Evolutionary conservation across 1,140 invertebrate species (phyloP), one percentile per base, ranked within the genome.

Genomic region (Drosophila serrata): DNA sequence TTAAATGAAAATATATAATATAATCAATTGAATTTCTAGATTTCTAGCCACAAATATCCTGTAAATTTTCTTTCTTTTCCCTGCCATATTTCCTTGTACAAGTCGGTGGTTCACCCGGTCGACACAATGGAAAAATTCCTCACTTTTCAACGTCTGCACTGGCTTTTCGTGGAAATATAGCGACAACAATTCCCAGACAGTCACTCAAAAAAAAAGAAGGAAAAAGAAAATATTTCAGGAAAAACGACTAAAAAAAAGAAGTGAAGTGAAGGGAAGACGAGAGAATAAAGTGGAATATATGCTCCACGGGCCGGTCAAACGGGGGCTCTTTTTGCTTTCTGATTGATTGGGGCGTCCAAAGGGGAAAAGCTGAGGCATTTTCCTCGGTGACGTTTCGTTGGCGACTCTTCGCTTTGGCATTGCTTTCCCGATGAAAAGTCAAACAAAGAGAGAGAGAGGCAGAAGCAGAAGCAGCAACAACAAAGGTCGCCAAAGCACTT

Each of bases 361-460:
- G 73, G 60, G 73, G 27, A 46, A 40, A 4, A 31, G 46, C 33
- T 51, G 48, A 55, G 58, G 53, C 70, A 75, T 69, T 68, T 58
- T 76, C 62, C 49, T 69, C 64, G 62, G 80, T 87, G 84, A 87
- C 84, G 82, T 86, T 88, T n/a, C n/a, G 75, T 76, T 88, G 84
- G 62, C 75, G 79, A 73, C 60, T 82, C 79, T 87, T 79, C 64
- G 62, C 61, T 81, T 81, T 79, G 60, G 68, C 79, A 61, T 84
- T 82, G 68, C 77, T 82, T 45, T 70, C 63, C 45, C 64, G 75
- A 73, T 86, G 82, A 86, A 86, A 86, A 82, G 82, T 84, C 79
- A 78, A 81, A 72, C 74, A 82, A 40, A 51, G 35, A 57, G 33
- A 39, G 17, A 33, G 33, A 29, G 29, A 29, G 29, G 19, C 58